Evolutionary conservation across 1,140 invertebrate genomes (phyloP).

Genomic region (Papilio glaucus): DNA sequence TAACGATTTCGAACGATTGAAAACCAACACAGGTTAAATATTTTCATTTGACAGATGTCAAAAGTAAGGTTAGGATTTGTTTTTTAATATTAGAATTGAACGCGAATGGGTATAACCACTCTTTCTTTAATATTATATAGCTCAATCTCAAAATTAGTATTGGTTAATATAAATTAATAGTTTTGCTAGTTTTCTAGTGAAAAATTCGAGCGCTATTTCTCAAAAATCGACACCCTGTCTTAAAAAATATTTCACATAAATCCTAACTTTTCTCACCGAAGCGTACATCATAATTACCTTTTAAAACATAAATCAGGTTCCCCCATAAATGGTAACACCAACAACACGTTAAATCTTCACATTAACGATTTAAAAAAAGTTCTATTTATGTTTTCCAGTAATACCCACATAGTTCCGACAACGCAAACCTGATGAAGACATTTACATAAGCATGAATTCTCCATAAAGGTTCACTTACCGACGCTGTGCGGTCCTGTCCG

Average conservation of each 20-base stretch:
- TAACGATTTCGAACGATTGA: no score
- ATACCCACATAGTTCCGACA: neutral
- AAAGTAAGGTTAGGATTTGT: no score
- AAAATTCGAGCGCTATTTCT: no score
- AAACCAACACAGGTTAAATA: no score
- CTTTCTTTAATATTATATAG: no score
- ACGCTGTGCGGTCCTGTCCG: constrained; percentile 16
- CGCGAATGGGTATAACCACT: no score
- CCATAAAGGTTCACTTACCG: constrained; percentile 21
- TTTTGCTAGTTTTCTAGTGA: no score
- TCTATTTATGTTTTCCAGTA: neutral
- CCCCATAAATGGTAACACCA: constrained; percentile 13
- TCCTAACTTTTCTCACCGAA: neutral
- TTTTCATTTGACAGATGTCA: no score
- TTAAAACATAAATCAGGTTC: neutral
- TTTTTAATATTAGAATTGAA: no score
- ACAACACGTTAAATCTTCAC: neutral
- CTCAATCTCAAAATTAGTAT: no score
- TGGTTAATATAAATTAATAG: no score
- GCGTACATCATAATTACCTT: neutral
- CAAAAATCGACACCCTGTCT: neutral
- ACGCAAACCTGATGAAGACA: constrained; percentile 2
- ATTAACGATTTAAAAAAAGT: neutral
- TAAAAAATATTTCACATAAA: neutral
- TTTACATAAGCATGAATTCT: constrained; percentile 36